These are phyloP conservation scores for Campylomormyrus numenius DNA, from an alignment of 2,113 vertebrate genomes.

Conservation along the genomic window DNA sequence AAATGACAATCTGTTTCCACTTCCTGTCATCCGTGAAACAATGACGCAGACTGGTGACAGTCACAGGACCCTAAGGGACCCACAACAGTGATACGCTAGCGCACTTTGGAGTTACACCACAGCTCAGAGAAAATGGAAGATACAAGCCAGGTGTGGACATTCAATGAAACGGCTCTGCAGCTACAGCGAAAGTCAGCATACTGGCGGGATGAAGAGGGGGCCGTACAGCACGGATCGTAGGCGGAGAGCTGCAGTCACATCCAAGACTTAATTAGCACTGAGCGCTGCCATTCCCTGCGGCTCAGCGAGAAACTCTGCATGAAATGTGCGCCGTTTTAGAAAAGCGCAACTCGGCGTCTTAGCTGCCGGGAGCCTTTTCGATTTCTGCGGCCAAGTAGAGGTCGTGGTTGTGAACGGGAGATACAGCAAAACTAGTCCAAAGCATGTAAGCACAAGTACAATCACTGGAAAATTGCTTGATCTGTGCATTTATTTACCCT, in stretches of 20 bases:
- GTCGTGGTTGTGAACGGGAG: not conserved
- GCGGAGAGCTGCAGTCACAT: not conserved
- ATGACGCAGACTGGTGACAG: not conserved
- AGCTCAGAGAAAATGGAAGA: not conserved
- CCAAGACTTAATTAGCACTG: not conserved
- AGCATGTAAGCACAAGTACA: not conserved
- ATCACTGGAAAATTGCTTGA: not conserved
- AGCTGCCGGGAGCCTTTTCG: not conserved
- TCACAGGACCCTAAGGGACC: not conserved
- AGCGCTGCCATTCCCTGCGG: not conserved
- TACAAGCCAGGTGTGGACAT: not conserved
- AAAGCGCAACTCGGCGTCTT: not conserved
- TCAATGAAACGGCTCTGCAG: not conserved
- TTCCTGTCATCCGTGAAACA: not conserved
- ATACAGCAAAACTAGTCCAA: not conserved
- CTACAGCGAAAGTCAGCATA: not conserved
- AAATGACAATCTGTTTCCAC: not conserved
- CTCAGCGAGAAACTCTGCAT: not conserved
- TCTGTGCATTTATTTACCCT: not conserved
- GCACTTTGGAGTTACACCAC: not conserved
- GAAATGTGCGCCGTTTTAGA: not conserved
- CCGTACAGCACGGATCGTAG: not conserved
- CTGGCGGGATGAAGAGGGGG: not conserved
- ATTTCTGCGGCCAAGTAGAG: not conserved
- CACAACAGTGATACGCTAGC: not conserved